These are phyloP conservation scores for Mesembrinibis cayennensis DNA, from an alignment of 2,113 vertebrate genomes.

Conservation along the genomic window DNA sequence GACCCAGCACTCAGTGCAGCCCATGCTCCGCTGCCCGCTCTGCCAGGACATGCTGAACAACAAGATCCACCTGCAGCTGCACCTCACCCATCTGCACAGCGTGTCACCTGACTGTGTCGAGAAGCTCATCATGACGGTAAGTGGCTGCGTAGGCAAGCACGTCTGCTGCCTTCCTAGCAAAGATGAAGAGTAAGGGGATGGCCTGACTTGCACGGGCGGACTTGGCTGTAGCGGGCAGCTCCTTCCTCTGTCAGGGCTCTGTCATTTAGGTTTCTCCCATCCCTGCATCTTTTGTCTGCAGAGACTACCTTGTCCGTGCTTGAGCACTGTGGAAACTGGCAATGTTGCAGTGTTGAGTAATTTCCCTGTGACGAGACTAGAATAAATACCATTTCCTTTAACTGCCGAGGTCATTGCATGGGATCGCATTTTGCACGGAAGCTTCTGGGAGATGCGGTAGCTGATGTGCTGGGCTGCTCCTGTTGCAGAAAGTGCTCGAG, in stretches of 20 bases:
- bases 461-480: not conserved
- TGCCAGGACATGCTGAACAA: constrained; percentile 99
- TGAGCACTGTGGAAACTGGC: not conserved
- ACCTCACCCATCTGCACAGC: constrained; percentile 98
- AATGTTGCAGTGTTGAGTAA: not conserved
- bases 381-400: not conserved
- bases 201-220: not conserved
- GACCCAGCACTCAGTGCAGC: constrained; percentile 98
- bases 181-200: not conserved
- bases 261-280: not conserved
- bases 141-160: not conserved
- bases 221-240: not conserved
- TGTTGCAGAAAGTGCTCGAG: not conserved
- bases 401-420: not conserved
- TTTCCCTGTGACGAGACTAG: not conserved
- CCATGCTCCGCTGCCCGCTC: constrained; percentile 94
- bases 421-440: not conserved
- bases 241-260: not conserved
- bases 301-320: not conserved
- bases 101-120: constrained; percentile 98
- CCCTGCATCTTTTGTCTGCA: not conserved
- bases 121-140: constrained; percentile 95
- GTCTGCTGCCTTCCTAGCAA: not conserved
- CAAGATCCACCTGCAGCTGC: constrained; percentile 98
- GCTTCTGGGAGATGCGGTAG: not conserved